These are phyloP conservation scores for Lanius collurio DNA, from an alignment of 2,113 vertebrate genomes.

Conservation along the genomic window DNA sequence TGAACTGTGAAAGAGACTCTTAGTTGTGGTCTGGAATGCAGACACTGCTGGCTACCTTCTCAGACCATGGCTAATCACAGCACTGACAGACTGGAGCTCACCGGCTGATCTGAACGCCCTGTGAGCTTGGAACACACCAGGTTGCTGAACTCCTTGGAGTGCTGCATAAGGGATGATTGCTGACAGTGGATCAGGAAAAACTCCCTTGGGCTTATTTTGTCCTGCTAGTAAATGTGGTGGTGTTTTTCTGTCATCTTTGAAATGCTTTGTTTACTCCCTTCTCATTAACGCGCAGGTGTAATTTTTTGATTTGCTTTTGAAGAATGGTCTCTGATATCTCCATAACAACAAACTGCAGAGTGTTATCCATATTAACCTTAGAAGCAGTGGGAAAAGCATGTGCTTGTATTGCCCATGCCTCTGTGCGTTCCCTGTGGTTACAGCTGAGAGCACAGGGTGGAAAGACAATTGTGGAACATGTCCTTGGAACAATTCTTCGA, in stretches of 20 bases:
- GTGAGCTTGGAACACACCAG: accelerated
- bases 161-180: background rate
- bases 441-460: background rate
- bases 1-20: conserved; percentile 54
- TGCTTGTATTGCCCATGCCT: background rate
- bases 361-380: background rate
- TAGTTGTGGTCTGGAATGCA: conserved; percentile 65
- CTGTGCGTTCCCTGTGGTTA: background rate
- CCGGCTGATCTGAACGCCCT: background rate
- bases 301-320: background rate
- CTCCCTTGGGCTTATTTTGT: background rate
- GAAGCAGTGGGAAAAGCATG: background rate
- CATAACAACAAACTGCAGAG: background rate
- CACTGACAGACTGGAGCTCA: conserved; percentile 58
- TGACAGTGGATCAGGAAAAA: background rate
- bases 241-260: background rate
- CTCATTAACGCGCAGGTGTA: background rate
- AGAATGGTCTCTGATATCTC: background rate
- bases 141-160: background rate
- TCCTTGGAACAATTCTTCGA: background rate
- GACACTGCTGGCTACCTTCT: conserved; percentile 52
- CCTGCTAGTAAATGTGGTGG: background rate
- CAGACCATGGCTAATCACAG: conserved; percentile 59
- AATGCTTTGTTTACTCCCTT: background rate
- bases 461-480: background rate